Evolutionary conservation across 2,113 vertebrate species (phyloP).

Genomic region (Tragulus kanchil): DNA sequence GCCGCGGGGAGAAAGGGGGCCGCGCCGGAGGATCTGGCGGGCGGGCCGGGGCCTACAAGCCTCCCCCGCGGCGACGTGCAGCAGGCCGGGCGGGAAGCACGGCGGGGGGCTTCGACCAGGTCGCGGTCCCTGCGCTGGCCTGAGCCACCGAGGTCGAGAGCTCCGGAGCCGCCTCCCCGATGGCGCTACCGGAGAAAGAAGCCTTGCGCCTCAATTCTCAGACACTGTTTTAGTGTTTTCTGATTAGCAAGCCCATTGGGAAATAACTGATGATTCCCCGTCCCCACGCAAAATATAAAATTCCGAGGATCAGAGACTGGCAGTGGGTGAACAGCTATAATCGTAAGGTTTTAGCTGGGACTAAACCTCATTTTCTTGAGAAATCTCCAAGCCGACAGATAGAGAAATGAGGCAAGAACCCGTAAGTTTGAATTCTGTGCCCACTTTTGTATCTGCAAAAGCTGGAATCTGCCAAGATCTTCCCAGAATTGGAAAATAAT

Average conservation of each 20-base stretch:
- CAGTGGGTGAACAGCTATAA: background rate
- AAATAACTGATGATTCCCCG: background rate
- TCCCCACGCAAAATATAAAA: background rate
- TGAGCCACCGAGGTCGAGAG: background rate
- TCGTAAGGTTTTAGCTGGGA: background rate
- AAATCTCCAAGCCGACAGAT: background rate
- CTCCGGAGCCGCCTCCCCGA: background rate
- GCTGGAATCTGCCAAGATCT: background rate
- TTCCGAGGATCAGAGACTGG: background rate
- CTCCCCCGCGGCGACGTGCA: no score
- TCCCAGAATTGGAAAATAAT: background rate
- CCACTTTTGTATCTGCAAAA: background rate
- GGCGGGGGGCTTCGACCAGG: rapidly evolving
- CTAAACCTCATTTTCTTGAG: constrained; percentile 22
- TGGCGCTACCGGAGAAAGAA: background rate
- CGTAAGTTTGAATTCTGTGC: background rate
- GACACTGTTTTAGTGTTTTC: background rate
- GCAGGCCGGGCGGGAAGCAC: rapidly evolving
- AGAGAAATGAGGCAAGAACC: background rate
- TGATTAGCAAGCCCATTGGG: background rate
- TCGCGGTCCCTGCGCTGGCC: background rate
- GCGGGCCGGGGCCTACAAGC: rapidly evolving
- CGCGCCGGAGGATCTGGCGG: rapidly evolving
- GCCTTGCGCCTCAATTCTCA: background rate
- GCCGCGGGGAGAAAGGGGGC: background rate